Evolutionary conservation across 2,888 invertebrate genomes (phyloP).

Genomic region (Cephus sareptanus): DNA sequence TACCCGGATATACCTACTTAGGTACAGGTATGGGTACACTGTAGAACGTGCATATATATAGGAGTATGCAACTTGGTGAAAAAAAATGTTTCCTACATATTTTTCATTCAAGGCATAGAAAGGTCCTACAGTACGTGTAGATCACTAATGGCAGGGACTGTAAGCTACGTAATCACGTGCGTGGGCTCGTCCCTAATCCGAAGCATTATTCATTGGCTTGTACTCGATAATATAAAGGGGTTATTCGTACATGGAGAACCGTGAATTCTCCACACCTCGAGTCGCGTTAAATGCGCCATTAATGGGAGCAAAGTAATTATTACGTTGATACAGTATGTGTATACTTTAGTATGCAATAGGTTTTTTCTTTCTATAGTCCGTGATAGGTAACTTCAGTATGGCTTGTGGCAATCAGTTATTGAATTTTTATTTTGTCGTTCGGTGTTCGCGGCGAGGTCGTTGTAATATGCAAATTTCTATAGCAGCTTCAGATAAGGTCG

Average conservation of each 20-base stretch:
- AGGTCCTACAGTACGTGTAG: neutral
- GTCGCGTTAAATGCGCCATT: neutral
- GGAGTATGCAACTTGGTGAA: neutral
- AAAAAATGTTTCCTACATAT: neutral
- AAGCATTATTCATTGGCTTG: neutral
- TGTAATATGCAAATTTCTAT: slow-evolving; percentile 1
- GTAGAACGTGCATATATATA: neutral
- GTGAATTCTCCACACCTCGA: neutral
- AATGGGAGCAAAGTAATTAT: neutral
- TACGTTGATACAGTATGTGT: neutral
- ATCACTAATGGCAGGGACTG: neutral
- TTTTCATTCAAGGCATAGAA: neutral
- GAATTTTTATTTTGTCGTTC: neutral
- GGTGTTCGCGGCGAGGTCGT: neutral
- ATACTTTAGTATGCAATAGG: neutral
- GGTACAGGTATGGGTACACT: neutral
- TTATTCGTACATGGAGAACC: neutral
- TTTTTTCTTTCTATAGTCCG: neutral
- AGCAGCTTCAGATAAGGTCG: neutral
- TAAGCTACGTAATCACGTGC: neutral
- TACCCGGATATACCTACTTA: neutral
- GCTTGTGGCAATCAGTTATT: neutral
- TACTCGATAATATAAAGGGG: neutral
- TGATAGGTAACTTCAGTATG: neutral
- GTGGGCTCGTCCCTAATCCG: neutral